These are phyloP conservation scores for Cydia fagiglandana DNA, from an alignment of 1,140 invertebrate species.

Conservation along the genomic window DNA sequence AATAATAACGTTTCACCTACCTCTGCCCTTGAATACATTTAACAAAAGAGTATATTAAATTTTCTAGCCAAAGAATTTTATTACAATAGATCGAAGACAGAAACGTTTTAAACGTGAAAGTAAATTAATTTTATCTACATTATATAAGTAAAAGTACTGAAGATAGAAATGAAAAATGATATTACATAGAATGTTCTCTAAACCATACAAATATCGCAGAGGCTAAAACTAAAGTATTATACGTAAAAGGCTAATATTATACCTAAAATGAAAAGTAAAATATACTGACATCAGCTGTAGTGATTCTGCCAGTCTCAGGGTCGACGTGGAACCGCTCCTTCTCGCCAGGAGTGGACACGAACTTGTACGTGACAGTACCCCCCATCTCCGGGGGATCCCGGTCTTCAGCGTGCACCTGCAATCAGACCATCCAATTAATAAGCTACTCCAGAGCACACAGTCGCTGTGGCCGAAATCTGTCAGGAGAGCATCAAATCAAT, in stretches of 20 bases:
- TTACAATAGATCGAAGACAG: background rate
- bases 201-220: no score
- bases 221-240: no score
- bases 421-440: slow-evolving; percentile 8
- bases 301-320: slow-evolving; percentile 85
- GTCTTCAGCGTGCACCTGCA: slow-evolving; percentile 73
- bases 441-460: no score
- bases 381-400: slow-evolving; percentile 85
- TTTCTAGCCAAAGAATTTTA: background rate
- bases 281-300: slow-evolving; percentile 83
- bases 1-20: slow-evolving; percentile 9
- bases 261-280: slow-evolving; percentile 25
- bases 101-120: background rate
- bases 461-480: no score
- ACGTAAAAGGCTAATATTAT: background rate
- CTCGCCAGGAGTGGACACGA: slow-evolving; percentile 86
- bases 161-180: background rate
- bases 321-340: slow-evolving; percentile 89
- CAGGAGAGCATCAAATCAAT: no score
- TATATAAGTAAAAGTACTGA: background rate
- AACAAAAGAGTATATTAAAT: slow-evolving; percentile 27
- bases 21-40: slow-evolving; percentile 19
- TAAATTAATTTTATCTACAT: slow-evolving; percentile 30
- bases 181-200: no score
- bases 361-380: slow-evolving; percentile 89